Evolutionary conservation across 2,113 vertebrate genomes (phyloP).

Genomic region (Dipodomys ordii): DNA sequence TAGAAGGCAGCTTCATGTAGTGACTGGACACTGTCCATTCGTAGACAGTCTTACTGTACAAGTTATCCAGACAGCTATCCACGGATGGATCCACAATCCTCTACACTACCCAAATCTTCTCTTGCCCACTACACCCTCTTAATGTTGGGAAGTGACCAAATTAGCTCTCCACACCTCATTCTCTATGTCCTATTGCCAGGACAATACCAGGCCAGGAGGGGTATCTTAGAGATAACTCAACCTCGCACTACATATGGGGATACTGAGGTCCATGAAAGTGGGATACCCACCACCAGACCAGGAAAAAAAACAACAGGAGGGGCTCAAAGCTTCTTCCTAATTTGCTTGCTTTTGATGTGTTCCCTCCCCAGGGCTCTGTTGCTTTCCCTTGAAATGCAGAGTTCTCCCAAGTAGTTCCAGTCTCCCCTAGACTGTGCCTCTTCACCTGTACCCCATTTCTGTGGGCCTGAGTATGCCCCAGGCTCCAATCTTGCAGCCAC

Average conservation of each 20-base stretch:
- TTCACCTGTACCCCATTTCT: background rate
- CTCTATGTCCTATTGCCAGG: background rate
- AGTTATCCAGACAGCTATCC: background rate
- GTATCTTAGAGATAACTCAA: background rate
- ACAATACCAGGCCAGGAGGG: background rate
- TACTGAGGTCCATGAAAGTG: conserved; percentile 57
- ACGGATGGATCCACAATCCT: background rate
- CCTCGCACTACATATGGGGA: background rate
- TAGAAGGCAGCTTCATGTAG: background rate
- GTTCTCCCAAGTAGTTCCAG: background rate
- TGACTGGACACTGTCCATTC: background rate
- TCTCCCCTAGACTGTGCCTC: background rate
- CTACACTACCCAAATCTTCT: background rate
- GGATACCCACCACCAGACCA: conserved; percentile 35
- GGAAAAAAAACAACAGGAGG: background rate
- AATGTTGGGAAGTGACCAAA: background rate
- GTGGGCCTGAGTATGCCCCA: too few species aligned
- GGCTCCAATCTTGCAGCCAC: background rate
- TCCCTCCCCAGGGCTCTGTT: background rate
- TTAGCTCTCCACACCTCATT: background rate
- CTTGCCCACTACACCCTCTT: background rate
- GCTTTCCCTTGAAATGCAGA: background rate
- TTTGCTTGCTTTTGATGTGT: background rate
- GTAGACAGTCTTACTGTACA: background rate
- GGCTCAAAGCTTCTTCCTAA: background rate